Base-by-base conservation (phyloP, 2,797 vertebrate genomes). In the Lepidocolaptes lacrymiger region DNA sequence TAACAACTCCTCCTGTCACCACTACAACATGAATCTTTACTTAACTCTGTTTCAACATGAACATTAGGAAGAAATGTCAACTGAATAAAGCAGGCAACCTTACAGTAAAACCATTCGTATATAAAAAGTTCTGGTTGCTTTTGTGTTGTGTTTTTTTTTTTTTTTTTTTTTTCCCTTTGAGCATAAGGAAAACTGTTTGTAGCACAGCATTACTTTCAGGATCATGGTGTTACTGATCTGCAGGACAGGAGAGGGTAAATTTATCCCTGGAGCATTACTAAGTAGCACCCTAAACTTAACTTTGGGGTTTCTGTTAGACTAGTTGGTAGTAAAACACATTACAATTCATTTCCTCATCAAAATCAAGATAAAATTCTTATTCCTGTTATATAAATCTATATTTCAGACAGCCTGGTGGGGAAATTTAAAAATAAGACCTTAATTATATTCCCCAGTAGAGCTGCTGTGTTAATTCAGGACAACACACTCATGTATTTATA, bases 401-500 rank as follows among this genome's bases (percentile, higher is more conserved):
- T 93, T 95, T 95, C 68, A 91, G 81, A 90, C 69, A 95, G 92
- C 84, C 74, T 95, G 92, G 81, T 92, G 91, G 87, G 83, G 90
- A 97, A 97, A 96, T 96, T 81, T 96, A 95, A 97, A 98, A 97
- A 93, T 95, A 97, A 97, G 95, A 94, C 88, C 61, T 93, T 96
- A 96, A 97, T 97, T 97, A 81, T 64, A 77, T 95, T 95, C 83
- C 92, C 88, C 85, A 91, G 75, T 82, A 96, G 94, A 96, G 88
- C 91, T 92, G 94, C 90, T 96, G 89, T 93, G 92, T 96, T 98
- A 97, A 97, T 96, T 97, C 94, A 97, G 97, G 96, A 97, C 94
- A 97, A 97, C 93, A 95, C 75, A 88, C 71, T 82, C 93, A 78
- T 95, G 73, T 98, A 97, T 98, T 98, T 98, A 96, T 96, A 98